phyloP scores from a whole-genome alignment of 2,113 vertebrate genomes.

The Eidolon helvum region DNA sequence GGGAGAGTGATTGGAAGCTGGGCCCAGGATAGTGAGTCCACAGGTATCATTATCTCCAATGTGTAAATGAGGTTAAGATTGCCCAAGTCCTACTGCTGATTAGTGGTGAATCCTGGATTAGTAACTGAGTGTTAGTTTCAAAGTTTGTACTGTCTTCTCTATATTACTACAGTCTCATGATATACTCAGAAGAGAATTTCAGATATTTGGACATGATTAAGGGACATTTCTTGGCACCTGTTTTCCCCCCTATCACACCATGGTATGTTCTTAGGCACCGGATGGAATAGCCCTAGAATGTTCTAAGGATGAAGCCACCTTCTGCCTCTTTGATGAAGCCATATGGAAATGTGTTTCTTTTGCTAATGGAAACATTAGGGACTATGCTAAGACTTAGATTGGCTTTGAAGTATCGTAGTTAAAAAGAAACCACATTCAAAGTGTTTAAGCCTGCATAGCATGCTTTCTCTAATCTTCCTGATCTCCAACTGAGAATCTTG shows the following conservation, averaged over 20 bases:
- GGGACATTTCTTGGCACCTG: neutral
- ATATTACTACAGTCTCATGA: neutral
- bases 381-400: neutral
- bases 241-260: neutral
- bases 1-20: neutral
- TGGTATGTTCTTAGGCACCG: neutral
- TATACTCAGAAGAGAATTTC: neutral
- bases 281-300: neutral
- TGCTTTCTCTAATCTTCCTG: neutral
- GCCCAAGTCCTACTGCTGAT: neutral
- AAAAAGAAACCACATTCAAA: neutral
- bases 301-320: neutral
- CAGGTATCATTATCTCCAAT: neutral
- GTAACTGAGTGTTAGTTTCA: neutral
- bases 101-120: neutral
- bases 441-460: neutral
- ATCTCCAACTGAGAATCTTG: neutral
- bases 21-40: neutral
- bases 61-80: neutral
- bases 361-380: neutral
- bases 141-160: neutral
- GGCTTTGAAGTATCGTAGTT: neutral
- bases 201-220: neutral
- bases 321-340: constrained; percentile 9
- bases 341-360: neutral